Base-by-base conservation (phyloP, 2,888 invertebrate species). In the Argyresthia goedartella region DNA sequence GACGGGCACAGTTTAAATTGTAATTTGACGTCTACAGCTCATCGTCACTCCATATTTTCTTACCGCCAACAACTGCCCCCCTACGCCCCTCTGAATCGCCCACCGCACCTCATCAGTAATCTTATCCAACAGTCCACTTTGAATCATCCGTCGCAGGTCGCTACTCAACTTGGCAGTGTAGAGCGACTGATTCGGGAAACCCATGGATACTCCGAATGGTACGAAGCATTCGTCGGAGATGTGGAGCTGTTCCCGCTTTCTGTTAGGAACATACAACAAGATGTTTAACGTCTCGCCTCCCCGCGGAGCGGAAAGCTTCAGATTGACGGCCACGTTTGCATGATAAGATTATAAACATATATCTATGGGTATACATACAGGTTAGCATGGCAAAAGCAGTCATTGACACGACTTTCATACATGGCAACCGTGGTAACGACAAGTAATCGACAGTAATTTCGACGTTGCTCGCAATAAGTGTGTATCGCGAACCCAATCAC, bases 181-280 rank as follows among this genome's bases (percentile, higher is more conserved):
- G 0, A 92, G 78, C 0, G 93, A 90, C 59, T 91, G 88, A 50
- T 88, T 88, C 0, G 91, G 91, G 61, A 91, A 91, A 1, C 88
- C 81, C 47, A 92, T 79, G 0, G 91, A 89, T 0, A 94, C 90
- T 52, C 91, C 89, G 59, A 92, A 93, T 0, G 91, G 90, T 0
- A 91, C 91, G 61, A 94, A 93, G 63, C 94, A 95, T 73, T 94
- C 90, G 43, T 90, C 85, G 51, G 92, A 91, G 51, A 94, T 88
- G 63, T 94, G 94, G 35, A 94, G 80, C 1, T 90, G 79, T 0
- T 91, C 88, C 51, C 92, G 87, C 57, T 91, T 91, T 6, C 86
- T 25, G 25, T 25, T 25, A 25, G 25, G 25, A n/a, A n/a, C n/a
- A n/a, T n/a, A 25, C 25, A 86, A 55, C 8, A 45, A 46, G 71